Percentiles rank a stretch among this genome's conserved stretches.
Evolutionary conservation across 2,113 vertebrate genomes (phyloP).

Genomic region (Podocnemis expansa): DNA sequence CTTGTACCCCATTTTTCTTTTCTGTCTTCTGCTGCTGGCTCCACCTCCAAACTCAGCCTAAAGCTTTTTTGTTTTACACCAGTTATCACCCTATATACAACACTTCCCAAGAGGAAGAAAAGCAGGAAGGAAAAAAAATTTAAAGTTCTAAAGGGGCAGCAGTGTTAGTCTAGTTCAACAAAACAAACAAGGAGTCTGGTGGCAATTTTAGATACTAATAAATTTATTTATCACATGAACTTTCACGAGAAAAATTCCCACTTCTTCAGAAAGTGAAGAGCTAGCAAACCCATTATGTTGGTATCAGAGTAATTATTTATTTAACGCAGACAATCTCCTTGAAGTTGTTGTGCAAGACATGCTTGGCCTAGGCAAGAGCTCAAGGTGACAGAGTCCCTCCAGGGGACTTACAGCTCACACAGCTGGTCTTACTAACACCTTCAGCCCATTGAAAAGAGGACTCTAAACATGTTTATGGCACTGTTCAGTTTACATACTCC

Average conservation of each 20-base stretch:
- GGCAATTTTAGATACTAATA: too few species aligned
- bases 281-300: not conserved
- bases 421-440: not conserved
- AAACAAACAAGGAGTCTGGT: too few species aligned
- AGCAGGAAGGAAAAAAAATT: slow-evolving; percentile 25
- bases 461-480: not conserved
- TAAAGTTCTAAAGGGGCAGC: too few species aligned
- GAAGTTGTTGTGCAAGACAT: not conserved
- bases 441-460: not conserved
- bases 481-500: not conserved
- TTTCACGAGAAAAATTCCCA: too few species aligned
- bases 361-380: not conserved
- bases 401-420: not conserved
- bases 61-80: not conserved
- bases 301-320: not conserved
- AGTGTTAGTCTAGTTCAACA: too few species aligned
- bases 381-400: not conserved
- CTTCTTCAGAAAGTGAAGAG: slow-evolving; percentile 44
- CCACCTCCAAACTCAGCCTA: not conserved
- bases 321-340: not conserved
- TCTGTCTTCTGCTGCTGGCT: not conserved
- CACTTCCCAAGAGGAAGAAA: not conserved
- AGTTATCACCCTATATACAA: not conserved
- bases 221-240: too few species aligned
- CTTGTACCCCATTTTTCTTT: too few species aligned